These are phyloP conservation scores for Salvelinus alpinus DNA, from an alignment of 2,113 vertebrate genomes.

Conservation along the genomic window DNA sequence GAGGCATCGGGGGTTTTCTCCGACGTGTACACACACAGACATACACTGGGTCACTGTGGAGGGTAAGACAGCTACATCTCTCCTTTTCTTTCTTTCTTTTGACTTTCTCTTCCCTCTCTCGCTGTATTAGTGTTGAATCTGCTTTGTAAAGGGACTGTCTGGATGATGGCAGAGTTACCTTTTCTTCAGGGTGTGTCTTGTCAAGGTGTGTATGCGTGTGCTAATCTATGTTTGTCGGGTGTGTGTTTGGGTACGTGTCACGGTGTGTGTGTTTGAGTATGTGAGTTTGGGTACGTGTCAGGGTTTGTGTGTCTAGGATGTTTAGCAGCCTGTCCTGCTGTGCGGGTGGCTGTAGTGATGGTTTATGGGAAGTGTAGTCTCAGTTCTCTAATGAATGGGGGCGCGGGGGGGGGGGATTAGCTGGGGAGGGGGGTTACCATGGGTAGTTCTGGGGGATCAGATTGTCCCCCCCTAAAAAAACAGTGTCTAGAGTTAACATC, in stretches of 20 bases:
- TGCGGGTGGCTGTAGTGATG: slow-evolving; percentile 37
- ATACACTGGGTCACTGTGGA: background rate
- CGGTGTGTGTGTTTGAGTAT: background rate
- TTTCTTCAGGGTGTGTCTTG: background rate
- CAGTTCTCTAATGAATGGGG: background rate
- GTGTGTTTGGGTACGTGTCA: slow-evolving; percentile 5
- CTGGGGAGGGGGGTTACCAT: background rate
- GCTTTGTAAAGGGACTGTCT: too few relatives aligned
- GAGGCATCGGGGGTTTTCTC: slow-evolving; percentile 44
- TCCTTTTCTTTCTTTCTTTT: too few relatives aligned
- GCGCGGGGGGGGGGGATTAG: background rate
- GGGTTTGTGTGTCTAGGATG: slow-evolving; percentile 46
- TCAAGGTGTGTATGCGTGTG: slow-evolving; percentile 12
- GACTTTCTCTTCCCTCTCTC: slow-evolving; percentile 25
- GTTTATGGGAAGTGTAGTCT: slow-evolving; percentile 48
- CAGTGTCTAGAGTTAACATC: too few relatives aligned
- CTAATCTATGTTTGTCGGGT: background rate
- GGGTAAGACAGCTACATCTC: too few relatives aligned
- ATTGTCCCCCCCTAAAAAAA: too few relatives aligned
- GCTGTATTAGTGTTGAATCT: slow-evolving; percentile 40
- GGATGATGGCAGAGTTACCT: too few relatives aligned
- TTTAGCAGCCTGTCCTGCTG: slow-evolving; percentile 60
- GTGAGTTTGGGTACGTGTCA: slow-evolving; percentile 12
- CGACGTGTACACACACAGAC: slow-evolving; percentile 43
- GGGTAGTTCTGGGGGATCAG: background rate